Evolutionary conservation across 2,888 invertebrate species (phyloP).

Genomic region (Thymelicus sylvestris): DNA sequence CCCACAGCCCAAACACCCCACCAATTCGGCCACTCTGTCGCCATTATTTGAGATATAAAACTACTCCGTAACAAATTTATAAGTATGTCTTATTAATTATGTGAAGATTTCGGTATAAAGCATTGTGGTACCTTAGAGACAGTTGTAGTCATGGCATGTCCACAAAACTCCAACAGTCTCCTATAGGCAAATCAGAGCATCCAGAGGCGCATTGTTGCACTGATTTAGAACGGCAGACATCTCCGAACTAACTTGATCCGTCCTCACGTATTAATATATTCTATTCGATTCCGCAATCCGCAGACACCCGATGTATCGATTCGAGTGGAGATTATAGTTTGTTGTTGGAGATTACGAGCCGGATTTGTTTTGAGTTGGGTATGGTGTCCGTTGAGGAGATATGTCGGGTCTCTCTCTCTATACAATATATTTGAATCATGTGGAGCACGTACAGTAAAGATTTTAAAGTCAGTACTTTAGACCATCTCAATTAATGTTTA

Average conservation of each 20-base stretch:
- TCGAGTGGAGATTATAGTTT: slow-evolving; percentile 65
- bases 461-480: too few relatives aligned
- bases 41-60: too few relatives aligned
- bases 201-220: slow-evolving; percentile 76
- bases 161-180: slow-evolving; percentile 56
- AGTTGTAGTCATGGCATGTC: slow-evolving; percentile 48
- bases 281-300: slow-evolving; percentile 79
- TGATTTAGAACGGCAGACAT: slow-evolving; percentile 79
- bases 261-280: slow-evolving; percentile 84
- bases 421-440: too few relatives aligned
- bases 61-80: not conserved
- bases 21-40: too few relatives aligned
- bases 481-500: too few relatives aligned
- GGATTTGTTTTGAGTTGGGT: slow-evolving; percentile 38
- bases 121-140: not conserved
- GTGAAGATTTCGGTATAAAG: too few relatives aligned
- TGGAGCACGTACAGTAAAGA: too few relatives aligned
- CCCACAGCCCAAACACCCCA: too few relatives aligned
- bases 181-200: slow-evolving; percentile 75
- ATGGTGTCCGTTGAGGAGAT: not conserved
- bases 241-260: slow-evolving; percentile 77
- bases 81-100: not conserved
- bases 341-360: slow-evolving; percentile 41
- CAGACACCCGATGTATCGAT: slow-evolving; percentile 76
- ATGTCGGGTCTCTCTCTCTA: too few relatives aligned